phyloP scores from a whole-genome alignment of 2,113 vertebrate genomes.

The Forbesichthys agassizii region DNA sequence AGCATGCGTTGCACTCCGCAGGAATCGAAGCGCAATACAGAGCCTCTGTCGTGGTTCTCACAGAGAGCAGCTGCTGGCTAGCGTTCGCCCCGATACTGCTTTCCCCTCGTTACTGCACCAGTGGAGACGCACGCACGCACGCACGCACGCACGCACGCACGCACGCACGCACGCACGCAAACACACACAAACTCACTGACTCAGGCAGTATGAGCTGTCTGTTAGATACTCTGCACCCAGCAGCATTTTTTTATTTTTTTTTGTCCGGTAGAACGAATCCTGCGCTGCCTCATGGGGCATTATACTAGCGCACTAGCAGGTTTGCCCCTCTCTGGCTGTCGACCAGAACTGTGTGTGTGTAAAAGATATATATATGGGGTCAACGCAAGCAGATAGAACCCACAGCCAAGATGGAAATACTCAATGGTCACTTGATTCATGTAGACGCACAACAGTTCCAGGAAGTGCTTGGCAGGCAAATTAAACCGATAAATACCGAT shows the following conservation, averaged over 20 bases:
- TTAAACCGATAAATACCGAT: too few relatives aligned
- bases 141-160: neutral
- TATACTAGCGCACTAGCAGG: neutral
- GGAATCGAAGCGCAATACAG: slow-evolving; percentile 31
- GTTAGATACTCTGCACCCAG: neutral
- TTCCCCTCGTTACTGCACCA: slow-evolving; percentile 2
- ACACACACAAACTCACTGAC: neutral
- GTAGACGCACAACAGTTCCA: too few relatives aligned
- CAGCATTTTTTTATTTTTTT: neutral
- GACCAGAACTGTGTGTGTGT: too few relatives aligned
- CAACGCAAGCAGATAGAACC: too few relatives aligned
- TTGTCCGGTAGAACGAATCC: neutral
- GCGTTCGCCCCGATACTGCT: neutral
- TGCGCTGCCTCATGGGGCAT: neutral
- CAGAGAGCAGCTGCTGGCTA: neutral
- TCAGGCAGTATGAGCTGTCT: neutral
- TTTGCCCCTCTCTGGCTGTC: neutral
- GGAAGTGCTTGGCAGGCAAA: too few relatives aligned
- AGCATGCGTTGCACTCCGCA: slow-evolving; percentile 16
- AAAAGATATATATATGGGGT: too few relatives aligned
- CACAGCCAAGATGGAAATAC: too few relatives aligned
- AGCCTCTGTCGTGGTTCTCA: slow-evolving; percentile 30
- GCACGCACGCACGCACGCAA: too few relatives aligned
- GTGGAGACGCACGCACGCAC: neutral
- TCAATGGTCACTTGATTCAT: too few relatives aligned